These are phyloP conservation scores for Ivindomyrus marchei DNA, from an alignment of 2,113 vertebrate genomes.

Conservation along the genomic window DNA sequence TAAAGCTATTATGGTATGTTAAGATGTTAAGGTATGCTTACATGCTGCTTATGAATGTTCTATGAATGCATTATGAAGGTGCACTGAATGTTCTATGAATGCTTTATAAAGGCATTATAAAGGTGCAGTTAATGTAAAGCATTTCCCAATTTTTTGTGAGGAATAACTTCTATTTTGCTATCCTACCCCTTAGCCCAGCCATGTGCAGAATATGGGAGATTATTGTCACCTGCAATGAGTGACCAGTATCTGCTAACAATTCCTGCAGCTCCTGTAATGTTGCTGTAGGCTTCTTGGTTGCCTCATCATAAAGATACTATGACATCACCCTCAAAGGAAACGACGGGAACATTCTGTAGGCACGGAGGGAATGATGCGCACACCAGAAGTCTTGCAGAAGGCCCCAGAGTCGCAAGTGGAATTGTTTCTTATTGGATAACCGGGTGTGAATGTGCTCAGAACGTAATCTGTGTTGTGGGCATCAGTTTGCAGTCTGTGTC, in stretches of 20 bases:
- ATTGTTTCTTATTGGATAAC: background rate
- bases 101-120: background rate
- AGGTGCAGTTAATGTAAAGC: background rate
- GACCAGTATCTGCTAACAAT: background rate
- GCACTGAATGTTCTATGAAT: background rate
- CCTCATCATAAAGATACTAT: background rate
- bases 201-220: background rate
- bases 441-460: background rate
- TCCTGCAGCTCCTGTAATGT: background rate
- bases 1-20: background rate
- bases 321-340: background rate
- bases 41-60: background rate
- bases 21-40: background rate
- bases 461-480: background rate
- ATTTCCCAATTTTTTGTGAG: background rate
- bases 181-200: background rate
- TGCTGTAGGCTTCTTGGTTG: background rate
- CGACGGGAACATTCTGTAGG: background rate
- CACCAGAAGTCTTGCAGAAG: background rate
- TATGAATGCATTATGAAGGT: background rate
- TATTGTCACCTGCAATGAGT: background rate
- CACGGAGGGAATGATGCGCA: background rate
- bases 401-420: background rate
- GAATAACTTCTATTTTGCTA: background rate
- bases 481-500: background rate